Evolutionary conservation across 2,113 vertebrate genomes (phyloP), one percentile per base, ranked within the genome.

Genomic region (Dolichallabes microphthalmus): DNA sequence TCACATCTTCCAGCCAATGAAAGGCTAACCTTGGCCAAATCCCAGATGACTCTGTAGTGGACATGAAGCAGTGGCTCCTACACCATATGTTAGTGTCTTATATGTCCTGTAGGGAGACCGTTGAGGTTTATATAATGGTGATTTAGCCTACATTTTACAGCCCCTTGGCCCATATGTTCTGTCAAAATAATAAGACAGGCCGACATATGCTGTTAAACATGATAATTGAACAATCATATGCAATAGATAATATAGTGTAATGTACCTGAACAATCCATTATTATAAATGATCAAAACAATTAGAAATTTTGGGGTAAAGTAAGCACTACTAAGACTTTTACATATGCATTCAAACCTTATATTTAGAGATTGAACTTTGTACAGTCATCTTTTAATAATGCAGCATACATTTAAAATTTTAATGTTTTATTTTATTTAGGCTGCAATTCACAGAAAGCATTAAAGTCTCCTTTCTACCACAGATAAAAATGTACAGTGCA

Each of bases 21-120:
- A 76, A 50, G 11, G 17, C 39, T 63, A 53, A 71, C 52, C 27
- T 58, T 60, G 76, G 19, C 55, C 55, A 79, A 60, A 60, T 79
- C 76, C 55, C 76, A 79, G 60, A 60, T 60, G 19, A 58, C 76
- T 25, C 50, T 2, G 27, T 77, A 77, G 73, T 19, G 76, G 55
- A 79, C 55, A 79, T 2, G 8, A 58, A 79, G 76, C 76, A 79
- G 20, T 60, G 55, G 55, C 30, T 60, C 22, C 11, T 60, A 25
- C 30, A 79, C 76, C 53, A 27, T 60, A 79, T 79, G 32, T 25
- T 2, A 79, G 55, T 35, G 27, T 57, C 75, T 78, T 78, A 2
- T 78, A 58, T 58, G 53, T 58, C 53, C 27, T 13, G 53, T 32
- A 78, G 53, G 9, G 55, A 35, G 19, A 12, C 27, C 58, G 13